Percentiles rank a stretch among this genome's conserved stretches.
Conservation (phyloP, 2,797 vertebrate species). For the Helostoma temminkii region DNA sequence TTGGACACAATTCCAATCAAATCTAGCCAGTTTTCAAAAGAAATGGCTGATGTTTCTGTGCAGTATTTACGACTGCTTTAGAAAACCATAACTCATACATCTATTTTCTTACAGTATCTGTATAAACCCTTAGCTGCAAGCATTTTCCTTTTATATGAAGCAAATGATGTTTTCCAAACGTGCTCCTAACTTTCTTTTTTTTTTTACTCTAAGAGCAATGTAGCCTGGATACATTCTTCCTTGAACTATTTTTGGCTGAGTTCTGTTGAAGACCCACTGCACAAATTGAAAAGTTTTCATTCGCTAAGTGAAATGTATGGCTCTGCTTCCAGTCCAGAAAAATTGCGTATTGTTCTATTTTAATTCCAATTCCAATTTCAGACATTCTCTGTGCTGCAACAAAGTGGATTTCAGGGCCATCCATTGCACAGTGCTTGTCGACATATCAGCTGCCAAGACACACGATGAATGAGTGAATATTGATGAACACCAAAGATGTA, state of each 20-base stretch:
- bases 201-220: constrained; percentile 67
- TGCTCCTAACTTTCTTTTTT: constrained; percentile 63
- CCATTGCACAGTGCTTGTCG: constrained; percentile 77
- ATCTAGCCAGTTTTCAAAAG: constrained; percentile 19
- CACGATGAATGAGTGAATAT: constrained; percentile 87
- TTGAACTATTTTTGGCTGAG: constrained; percentile 84
- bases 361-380: constrained; percentile 87
- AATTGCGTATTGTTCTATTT: constrained; percentile 86
- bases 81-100: constrained; percentile 30
- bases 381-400: constrained; percentile 68
- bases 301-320: constrained; percentile 86
- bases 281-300: constrained; percentile 87
- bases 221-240: constrained; percentile 80
- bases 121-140: constrained; percentile 25
- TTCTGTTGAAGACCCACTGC: constrained; percentile 79
- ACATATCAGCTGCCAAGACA: constrained; percentile 87
- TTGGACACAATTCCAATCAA: constrained; percentile 4
- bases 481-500: constrained; percentile 88
- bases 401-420: constrained; percentile 78
- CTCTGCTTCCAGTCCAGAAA: constrained; percentile 76
- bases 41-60: constrained; percentile 4
- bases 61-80: constrained; percentile 29
- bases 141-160: constrained; percentile 50
- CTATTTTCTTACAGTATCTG: constrained; percentile 21
- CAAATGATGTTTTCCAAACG: constrained; percentile 50